These are phyloP conservation scores for Parascotia fuliginaria DNA, from an alignment of 2,888 invertebrate genomes.

Conservation along the genomic window DNA sequence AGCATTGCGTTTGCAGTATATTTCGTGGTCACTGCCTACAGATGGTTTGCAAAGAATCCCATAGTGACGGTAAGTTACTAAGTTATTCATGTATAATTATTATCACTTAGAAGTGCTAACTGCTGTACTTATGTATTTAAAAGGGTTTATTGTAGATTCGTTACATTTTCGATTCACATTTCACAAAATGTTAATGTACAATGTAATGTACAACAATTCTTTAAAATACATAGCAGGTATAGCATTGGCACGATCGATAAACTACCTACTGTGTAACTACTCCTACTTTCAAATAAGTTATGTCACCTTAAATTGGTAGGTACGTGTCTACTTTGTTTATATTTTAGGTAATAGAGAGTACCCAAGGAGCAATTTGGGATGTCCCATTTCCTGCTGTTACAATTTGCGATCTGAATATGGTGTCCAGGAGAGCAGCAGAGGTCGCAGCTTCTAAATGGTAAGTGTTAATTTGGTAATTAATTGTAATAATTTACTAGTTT, in stretches of 20 bases:
- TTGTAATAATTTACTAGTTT: no score
- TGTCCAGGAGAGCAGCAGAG: constrained; percentile 79
- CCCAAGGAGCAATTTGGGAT: constrained; percentile 88
- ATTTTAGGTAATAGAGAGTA: constrained; percentile 83
- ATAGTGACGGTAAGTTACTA: constrained; percentile 84
- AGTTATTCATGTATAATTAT: background rate
- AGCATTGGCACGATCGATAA: no score
- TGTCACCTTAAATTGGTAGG: no score
- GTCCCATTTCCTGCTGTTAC: constrained; percentile 88
- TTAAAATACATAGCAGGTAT: no score
- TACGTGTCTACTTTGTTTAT: background rate
- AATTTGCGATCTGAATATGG: constrained; percentile 86
- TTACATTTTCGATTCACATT: no score
- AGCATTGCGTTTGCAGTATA: constrained; percentile 83
- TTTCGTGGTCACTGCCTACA: constrained; percentile 86
- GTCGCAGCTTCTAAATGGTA: constrained; percentile 80
- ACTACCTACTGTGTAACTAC: no score
- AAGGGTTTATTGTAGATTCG: no score
- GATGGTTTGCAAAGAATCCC: constrained; percentile 86
- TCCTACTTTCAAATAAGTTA: no score
- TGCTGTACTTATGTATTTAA: no score
- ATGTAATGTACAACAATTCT: no score
- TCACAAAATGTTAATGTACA: no score
- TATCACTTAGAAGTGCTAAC: no score
- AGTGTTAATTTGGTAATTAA: constrained; percentile 55